Evolutionary conservation across 1,140 invertebrate genomes (phyloP).

Genomic region (Gonatopus flavifemur): DNA sequence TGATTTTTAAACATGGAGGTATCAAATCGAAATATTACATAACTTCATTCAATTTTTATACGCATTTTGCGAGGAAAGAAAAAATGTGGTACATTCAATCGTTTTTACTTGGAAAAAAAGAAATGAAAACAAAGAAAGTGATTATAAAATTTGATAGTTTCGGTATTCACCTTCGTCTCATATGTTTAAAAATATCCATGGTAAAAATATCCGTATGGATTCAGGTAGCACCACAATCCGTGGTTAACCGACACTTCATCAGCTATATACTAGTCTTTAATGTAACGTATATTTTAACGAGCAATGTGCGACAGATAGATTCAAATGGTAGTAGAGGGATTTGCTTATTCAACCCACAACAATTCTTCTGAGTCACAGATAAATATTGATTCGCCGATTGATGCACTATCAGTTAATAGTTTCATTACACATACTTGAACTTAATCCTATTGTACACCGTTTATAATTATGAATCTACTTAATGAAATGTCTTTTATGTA

Average conservation of each 20-base stretch:
- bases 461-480: too few relatives aligned
- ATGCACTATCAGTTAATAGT: too few relatives aligned
- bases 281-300: slow-evolving; percentile 17
- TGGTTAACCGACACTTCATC: slow-evolving; percentile 8
- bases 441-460: too few relatives aligned
- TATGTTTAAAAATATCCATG: slow-evolving; percentile 24
- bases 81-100: too few relatives aligned
- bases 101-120: too few relatives aligned
- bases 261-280: slow-evolving; percentile 15
- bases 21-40: too few relatives aligned
- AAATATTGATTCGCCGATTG: slow-evolving; percentile 55
- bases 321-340: slow-evolving; percentile 33
- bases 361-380: slow-evolving; percentile 40
- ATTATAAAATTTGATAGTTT: too few relatives aligned
- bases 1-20: too few relatives aligned
- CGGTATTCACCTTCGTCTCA: slow-evolving; percentile 21
- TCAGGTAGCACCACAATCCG: slow-evolving; percentile 8
- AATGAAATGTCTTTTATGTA: too few relatives aligned
- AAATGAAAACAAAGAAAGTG: too few relatives aligned
- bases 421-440: too few relatives aligned
- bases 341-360: slow-evolving; percentile 33
- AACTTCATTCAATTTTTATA: too few relatives aligned
- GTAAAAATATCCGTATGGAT: slow-evolving; percentile 22
- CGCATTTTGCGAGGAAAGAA: slow-evolving; percentile 26
- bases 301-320: slow-evolving; percentile 24